A percentile compares a stretch with the other conserved stretches of the same genome.
Evolutionary conservation across 2,888 invertebrate genomes (phyloP).

Genomic region (Nemotelus pantherinus): DNA sequence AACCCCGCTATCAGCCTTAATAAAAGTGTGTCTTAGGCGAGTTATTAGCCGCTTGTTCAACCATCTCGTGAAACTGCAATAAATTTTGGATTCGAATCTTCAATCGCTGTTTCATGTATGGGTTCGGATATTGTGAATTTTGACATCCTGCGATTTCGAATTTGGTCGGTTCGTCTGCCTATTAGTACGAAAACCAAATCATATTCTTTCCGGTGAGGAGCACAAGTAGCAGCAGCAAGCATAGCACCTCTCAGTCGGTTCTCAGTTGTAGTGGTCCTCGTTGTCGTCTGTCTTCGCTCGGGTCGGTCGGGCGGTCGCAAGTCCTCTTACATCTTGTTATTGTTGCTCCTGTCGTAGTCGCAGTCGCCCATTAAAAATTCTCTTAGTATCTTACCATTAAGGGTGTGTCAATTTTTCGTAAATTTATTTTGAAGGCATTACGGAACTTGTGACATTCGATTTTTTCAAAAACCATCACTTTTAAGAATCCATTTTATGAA

Average conservation of each 20-base stretch:
- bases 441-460: too few relatives aligned
- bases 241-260: slow-evolving; percentile 15
- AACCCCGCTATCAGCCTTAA: too few relatives aligned
- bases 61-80: too few relatives aligned
- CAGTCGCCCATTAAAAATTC: slow-evolving; percentile 35
- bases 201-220: slow-evolving; percentile 34
- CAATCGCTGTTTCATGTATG: too few relatives aligned
- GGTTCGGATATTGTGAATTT: too few relatives aligned
- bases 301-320: neutral
- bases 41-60: too few relatives aligned
- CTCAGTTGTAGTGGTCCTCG: slow-evolving; percentile 24
- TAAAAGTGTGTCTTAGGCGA: too few relatives aligned
- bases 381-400: slow-evolving; percentile 36
- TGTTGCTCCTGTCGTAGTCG: slow-evolving; percentile 23
- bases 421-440: neutral
- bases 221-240: neutral
- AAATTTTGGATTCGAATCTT: too few relatives aligned
- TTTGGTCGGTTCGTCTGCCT: too few relatives aligned
- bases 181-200: slow-evolving; percentile 19
- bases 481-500: too few relatives aligned
- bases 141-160: too few relatives aligned
- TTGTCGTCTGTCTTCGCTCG: slow-evolving; percentile 34
- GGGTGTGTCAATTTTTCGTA: slow-evolving; percentile 45
- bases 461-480: too few relatives aligned
- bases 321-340: neutral